Evolutionary conservation across 1,140 invertebrate genomes (phyloP), one percentile per base, ranked within the genome.

Genomic region (Sesamia nonagrioides): DNA sequence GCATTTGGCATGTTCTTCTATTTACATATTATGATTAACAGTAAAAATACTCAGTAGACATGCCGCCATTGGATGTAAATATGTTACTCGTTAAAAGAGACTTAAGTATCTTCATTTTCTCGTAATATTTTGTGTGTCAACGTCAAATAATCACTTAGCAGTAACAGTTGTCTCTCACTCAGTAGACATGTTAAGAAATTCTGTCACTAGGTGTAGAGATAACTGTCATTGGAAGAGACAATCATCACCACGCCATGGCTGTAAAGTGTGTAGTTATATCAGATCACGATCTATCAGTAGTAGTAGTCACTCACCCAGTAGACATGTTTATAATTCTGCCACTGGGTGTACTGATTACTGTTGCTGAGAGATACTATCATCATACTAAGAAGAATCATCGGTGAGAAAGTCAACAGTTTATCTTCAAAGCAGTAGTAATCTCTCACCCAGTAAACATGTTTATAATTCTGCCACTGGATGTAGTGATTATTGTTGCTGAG

Each of bases 181-280:
- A 83, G 82, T 82, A 77, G 71, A 80, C 82, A 88, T 80, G 78
- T 83, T 58, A 37, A 6, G 74, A 13, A 27, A 40, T 7, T 85
- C 71, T 88, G 83, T 88, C 87, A 88, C 87, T 89, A 83, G 85
- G 82, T 81, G 66, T 74, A 40, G 50, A 85, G 78, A 86, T 82
- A 52, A 18, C 50, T 71, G 56, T 58, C 11, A n/a, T n/a, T n/a
- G n/a, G n/a, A n/a, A n/a, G n/a, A n/a, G n/a, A n/a, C n/a, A n/a
- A n/a, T n/a, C n/a, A n/a, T n/a, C n/a, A n/a, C n/a, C n/a, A n/a
- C n/a, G n/a, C n/a, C n/a, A n/a, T n/a, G n/a, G n/a, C n/a, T n/a
- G n/a, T n/a, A n/a, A n/a, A n/a, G n/a, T n/a, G n/a, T n/a, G n/a
- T n/a, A n/a, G n/a, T n/a, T n/a, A n/a, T n/a, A n/a, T n/a, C n/a